phyloP scores from a whole-genome alignment of 1,140 invertebrate genomes.

The Cotesia chilonis region DNA sequence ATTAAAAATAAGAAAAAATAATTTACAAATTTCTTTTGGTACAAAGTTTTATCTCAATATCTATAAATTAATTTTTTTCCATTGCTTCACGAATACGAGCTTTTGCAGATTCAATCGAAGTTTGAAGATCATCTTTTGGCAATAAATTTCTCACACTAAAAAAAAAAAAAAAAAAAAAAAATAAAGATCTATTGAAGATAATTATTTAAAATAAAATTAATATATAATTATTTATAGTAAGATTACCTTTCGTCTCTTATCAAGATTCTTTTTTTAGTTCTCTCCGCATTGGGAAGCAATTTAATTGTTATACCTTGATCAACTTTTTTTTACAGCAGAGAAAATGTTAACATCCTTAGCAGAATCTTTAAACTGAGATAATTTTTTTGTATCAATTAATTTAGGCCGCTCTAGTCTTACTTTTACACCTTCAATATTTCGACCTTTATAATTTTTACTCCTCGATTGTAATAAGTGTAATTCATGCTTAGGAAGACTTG shows the following conservation, averaged over 20 bases:
- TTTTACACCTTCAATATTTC: conserved; percentile 38
- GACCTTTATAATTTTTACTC: conserved; percentile 57
- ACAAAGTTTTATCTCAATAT: background rate
- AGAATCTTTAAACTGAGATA: conserved; percentile 35
- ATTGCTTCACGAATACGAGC: conserved; percentile 54
- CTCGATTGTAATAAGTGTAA: conserved; percentile 8
- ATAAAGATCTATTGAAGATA: conserved; percentile 25
- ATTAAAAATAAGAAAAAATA: too few relatives aligned
- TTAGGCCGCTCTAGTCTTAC: conserved; percentile 49
- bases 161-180: conserved; percentile 27
- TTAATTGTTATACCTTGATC: conserved; percentile 53
- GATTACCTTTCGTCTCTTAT: conserved; percentile 53
- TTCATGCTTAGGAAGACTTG: conserved; percentile 44
- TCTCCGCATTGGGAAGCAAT: conserved; percentile 42
- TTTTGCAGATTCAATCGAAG: conserved; percentile 50
- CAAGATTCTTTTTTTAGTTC: conserved; percentile 51
- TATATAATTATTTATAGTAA: background rate
- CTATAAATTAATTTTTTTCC: conserved; percentile 38
- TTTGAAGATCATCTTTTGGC: conserved; percentile 51
- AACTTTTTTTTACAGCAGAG: conserved; percentile 54
- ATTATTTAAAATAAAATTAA: conserved; percentile 8
- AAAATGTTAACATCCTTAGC: conserved; percentile 42
- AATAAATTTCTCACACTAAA: conserved; percentile 53
- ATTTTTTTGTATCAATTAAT: conserved; percentile 52
- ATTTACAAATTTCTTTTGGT: too few relatives aligned